These are phyloP conservation scores for Circaetus gallicus DNA, from an alignment of 2,113 vertebrate species.

Conservation along the genomic window DNA sequence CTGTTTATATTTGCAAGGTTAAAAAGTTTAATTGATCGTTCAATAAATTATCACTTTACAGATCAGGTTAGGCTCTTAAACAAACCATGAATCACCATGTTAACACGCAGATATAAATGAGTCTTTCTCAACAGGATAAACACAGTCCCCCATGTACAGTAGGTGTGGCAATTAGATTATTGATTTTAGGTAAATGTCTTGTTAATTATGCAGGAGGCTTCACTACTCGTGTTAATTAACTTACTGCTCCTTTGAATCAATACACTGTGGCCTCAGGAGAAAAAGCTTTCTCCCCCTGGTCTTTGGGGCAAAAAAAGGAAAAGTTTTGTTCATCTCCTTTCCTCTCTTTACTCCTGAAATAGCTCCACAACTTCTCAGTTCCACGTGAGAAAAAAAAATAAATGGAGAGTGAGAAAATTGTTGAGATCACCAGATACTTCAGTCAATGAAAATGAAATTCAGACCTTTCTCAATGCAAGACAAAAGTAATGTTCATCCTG, in stretches of 20 bases:
- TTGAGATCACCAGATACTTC: neutral
- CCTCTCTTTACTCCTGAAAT: neutral
- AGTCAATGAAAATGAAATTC: neutral
- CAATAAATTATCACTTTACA: constrained; percentile 84
- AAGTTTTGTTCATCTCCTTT: neutral
- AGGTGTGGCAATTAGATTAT: constrained; percentile 88
- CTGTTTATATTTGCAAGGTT: constrained; percentile 68
- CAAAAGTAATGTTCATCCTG: neutral
- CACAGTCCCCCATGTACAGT: constrained; percentile 64
- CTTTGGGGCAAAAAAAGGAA: neutral
- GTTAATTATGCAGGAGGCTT: constrained; percentile 84
- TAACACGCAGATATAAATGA: constrained; percentile 77
- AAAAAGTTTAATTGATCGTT: constrained; percentile 77
- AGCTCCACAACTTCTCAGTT: neutral
- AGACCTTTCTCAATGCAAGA: neutral
- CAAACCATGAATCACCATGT: constrained; percentile 76
- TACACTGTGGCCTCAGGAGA: constrained; percentile 69
- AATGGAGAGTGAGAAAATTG: neutral
- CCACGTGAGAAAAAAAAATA: neutral
- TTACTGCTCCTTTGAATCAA: constrained; percentile 80
- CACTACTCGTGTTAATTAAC: constrained; percentile 82
- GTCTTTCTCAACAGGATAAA: constrained; percentile 76
- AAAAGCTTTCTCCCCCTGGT: constrained; percentile 33
- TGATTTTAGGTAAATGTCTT: constrained; percentile 85
- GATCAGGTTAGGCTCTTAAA: constrained; percentile 73